Evolutionary conservation across 2,113 vertebrate genomes (phyloP).

Genomic region (Indri indri): DNA sequence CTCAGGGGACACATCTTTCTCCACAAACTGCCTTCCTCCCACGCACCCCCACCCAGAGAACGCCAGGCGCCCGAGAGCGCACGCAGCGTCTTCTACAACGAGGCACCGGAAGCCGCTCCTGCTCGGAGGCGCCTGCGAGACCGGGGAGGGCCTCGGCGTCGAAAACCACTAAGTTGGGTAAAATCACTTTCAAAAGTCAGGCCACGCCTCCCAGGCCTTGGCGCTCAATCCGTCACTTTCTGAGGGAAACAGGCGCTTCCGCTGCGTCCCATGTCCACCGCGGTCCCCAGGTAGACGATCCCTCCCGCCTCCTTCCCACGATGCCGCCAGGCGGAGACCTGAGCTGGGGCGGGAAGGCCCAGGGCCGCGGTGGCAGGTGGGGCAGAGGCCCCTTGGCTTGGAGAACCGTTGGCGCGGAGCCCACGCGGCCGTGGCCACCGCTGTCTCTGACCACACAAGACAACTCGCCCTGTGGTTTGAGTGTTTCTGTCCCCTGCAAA

Average conservation of each 20-base stretch:
- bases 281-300: neutral
- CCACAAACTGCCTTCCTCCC: neutral
- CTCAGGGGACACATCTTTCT: neutral
- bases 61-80: accelerated
- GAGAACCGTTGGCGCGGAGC: neutral
- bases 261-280: accelerated
- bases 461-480: neutral
- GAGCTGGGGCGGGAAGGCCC: neutral
- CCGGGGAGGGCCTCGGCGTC: neutral
- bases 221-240: neutral
- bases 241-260: neutral
- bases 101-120: neutral
- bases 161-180: neutral
- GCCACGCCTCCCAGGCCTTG: neutral
- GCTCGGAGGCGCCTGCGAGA: neutral
- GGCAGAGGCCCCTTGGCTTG: no score
- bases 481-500: neutral
- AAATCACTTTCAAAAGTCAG: neutral
- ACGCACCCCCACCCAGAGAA: accelerated
- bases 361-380: no score
- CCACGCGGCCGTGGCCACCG: neutral
- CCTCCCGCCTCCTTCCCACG: no score
- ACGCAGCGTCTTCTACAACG: accelerated
- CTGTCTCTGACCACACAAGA: no score
- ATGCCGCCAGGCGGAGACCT: neutral